Percentiles rank a stretch among this genome's conserved stretches.
Conservation (phyloP, 1,140 invertebrate genomes). For the Glossosoma conforme region DNA sequence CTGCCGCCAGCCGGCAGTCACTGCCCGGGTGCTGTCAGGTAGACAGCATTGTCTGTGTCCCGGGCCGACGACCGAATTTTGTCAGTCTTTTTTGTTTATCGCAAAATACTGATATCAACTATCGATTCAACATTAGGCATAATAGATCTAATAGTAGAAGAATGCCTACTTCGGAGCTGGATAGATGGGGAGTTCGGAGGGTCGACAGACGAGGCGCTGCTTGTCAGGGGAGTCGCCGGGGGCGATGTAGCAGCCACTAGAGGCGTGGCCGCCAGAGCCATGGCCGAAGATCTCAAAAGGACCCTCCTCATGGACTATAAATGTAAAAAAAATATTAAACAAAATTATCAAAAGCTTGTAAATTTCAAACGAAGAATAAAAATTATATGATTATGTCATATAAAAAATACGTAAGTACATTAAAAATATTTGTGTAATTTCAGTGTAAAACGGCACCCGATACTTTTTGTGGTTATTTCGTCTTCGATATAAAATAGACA, state of each 20-base stretch:
- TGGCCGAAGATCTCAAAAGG: conserved; percentile 39
- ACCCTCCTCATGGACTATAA: conserved; percentile 44
- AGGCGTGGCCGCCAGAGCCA: conserved; percentile 41
- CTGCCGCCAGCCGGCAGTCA: too few relatives aligned
- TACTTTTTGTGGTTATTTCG: not conserved
- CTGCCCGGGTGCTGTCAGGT: too few relatives aligned
- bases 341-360: not conserved
- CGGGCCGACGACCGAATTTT: too few relatives aligned
- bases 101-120: too few relatives aligned
- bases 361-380: not conserved
- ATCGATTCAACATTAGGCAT: not conserved
- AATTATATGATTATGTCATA: not conserved
- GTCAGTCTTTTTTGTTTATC: too few relatives aligned
- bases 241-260: conserved; percentile 34
- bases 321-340: conserved; percentile 10
- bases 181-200: conserved; percentile 53
- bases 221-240: conserved; percentile 35
- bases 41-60: too few relatives aligned
- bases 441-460: not conserved
- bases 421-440: not conserved
- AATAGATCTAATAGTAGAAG: not conserved
- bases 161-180: conserved; percentile 37
- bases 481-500: too few relatives aligned
- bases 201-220: conserved; percentile 43
- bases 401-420: not conserved